Conservation (phyloP, 2,888 invertebrate species). For the Eilema caniola region DNA sequence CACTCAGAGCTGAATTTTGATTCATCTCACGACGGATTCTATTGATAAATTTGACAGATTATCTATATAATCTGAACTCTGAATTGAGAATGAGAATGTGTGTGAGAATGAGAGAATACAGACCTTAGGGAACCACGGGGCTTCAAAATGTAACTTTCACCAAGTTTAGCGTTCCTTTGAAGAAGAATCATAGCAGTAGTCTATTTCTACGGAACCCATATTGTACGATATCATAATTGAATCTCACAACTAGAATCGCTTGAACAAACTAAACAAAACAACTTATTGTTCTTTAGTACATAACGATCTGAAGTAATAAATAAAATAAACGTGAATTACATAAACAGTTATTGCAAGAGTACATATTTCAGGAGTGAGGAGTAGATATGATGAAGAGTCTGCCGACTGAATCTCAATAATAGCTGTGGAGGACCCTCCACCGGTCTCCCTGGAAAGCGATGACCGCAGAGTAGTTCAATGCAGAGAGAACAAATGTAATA, state of each 20-base stretch:
- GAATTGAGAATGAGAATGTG: too few species aligned
- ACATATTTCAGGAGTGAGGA: constrained; percentile 49
- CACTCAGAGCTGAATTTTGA: too few species aligned
- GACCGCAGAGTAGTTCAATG: constrained; percentile 52
- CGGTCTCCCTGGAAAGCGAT: constrained; percentile 64
- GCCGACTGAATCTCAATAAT: constrained; percentile 83
- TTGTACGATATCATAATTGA: not conserved
- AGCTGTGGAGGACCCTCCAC: constrained; percentile 74
- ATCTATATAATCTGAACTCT: too few species aligned
- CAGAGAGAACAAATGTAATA: constrained; percentile 55
- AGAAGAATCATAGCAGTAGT: not conserved
- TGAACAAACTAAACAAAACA: not conserved
- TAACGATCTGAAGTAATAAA: constrained; percentile 24
- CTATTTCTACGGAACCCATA: not conserved
- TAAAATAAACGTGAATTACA: constrained; percentile 32
- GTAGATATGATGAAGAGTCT: constrained; percentile 78
- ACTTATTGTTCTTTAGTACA: constrained; percentile 10
- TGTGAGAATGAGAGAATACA: too few species aligned
- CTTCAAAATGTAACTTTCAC: too few species aligned
- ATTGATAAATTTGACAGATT: too few species aligned
- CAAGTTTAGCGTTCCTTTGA: not conserved
- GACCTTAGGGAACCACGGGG: too few species aligned
- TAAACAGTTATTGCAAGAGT: constrained; percentile 58
- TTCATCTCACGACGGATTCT: too few species aligned
- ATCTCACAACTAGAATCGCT: not conserved